A percentile compares a stretch with the other conserved stretches of the same genome.
These are phyloP conservation scores for Phytoseiulus persimilis DNA, from an alignment of 2,888 invertebrate genomes.

Conservation along the genomic window DNA sequence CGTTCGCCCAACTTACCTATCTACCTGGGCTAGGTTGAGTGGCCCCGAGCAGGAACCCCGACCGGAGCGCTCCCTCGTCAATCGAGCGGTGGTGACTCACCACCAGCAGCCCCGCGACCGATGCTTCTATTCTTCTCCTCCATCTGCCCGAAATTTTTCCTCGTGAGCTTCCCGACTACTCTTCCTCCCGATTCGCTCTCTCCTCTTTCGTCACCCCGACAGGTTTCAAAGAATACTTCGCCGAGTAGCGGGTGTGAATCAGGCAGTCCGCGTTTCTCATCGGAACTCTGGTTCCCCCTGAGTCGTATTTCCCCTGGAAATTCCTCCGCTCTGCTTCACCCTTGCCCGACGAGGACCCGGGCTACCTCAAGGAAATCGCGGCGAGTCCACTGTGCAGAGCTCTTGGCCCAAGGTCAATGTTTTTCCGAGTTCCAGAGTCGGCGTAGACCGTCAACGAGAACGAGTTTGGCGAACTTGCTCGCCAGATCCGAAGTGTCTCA, in stretches of 20 bases:
- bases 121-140: background rate
- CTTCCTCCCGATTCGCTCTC: background rate
- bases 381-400: no score
- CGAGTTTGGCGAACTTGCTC: background rate
- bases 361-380: no score
- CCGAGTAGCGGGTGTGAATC: background rate
- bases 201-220: background rate
- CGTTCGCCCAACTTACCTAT: background rate
- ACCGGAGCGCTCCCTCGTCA: background rate
- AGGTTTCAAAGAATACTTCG: background rate
- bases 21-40: background rate
- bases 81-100: conserved; percentile 5
- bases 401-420: no score
- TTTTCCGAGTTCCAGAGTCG: no score
- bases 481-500: background rate
- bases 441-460: no score
- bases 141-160: background rate
- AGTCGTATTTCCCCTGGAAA: no score
- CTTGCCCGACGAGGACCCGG: no score
- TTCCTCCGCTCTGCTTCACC: no score
- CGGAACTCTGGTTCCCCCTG: no score
- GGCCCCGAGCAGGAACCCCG: background rate
- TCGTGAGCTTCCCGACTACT: background rate
- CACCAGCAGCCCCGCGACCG: background rate
- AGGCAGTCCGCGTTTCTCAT: no score